These are phyloP conservation scores for Nemapogon koenigi DNA, from an alignment of 2,888 invertebrate species.

Conservation along the genomic window DNA sequence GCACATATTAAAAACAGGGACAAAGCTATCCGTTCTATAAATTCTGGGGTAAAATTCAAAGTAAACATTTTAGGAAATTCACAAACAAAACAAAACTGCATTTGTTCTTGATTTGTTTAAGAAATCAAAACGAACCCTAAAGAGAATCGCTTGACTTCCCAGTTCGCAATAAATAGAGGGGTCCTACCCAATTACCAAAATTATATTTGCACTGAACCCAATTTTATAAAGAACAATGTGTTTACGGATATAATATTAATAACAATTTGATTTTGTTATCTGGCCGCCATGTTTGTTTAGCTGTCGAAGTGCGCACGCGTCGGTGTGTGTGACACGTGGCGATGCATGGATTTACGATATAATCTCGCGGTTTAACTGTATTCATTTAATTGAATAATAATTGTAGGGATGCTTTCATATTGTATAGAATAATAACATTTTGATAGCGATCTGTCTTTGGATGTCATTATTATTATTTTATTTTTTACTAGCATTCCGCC, in stretches of 20 bases:
- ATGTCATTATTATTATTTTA: too few species aligned
- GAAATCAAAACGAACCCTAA: constrained; percentile 30
- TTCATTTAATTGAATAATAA: constrained; percentile 7
- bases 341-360: constrained; percentile 31
- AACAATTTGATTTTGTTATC: constrained; percentile 53
- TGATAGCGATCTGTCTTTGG: too few species aligned
- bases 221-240: constrained; percentile 35
- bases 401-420: constrained; percentile 5
- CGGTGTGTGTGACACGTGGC: constrained; percentile 1
- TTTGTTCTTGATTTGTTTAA: constrained; percentile 26
- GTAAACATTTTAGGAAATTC: too few species aligned
- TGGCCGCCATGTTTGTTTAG: constrained; percentile 43
- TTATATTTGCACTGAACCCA: constrained; percentile 44
- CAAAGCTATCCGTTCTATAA: too few species aligned
- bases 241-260: constrained; percentile 53
- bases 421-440: constrained; percentile 20
- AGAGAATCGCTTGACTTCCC: constrained; percentile 25
- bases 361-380: constrained; percentile 27
- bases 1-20: too few species aligned
- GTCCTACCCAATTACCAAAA: constrained; percentile 47
- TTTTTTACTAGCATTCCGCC: too few species aligned
- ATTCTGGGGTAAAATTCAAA: too few species aligned
- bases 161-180: constrained; percentile 29
- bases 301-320: background rate
- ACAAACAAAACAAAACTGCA: too few species aligned